Evolutionary conservation across 2,113 vertebrate genomes (phyloP), one percentile per base, ranked within the genome.

Genomic region (Rhynchopsitta pachyrhyncha): DNA sequence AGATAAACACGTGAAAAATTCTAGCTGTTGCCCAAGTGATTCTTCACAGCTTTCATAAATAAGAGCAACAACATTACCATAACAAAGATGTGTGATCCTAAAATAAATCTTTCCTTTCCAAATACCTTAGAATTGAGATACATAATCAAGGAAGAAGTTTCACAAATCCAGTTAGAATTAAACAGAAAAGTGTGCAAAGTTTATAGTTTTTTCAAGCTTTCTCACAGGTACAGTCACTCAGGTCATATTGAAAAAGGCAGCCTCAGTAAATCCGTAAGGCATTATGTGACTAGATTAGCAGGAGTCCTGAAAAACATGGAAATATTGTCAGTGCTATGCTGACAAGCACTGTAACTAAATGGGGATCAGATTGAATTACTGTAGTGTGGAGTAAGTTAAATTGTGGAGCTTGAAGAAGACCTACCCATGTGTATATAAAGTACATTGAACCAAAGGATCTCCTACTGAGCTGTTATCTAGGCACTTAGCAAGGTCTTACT

Each of bases 301-400:
- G 33, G 17, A 57, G 63, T 85, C 95, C 84, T 92, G 69, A 91
- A 28, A 82, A 93, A 97, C 31, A 57, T 33, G 76, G 49, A 89
- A 94, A 86, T 77, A 11, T 6, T 87, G 57, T 84, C 73, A 73
- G 25, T 82, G 68, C 63, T n/a, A 57, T 37, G 20, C 29, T 80
- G 91, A 90, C 86, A 92, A 91, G 44, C 29, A 52, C 35, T 82
- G 35, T 73, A 76, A 35, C 68, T 87, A 73, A 95, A 85, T 52
- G 42, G 39, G 75, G 24, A 79, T 95, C 59, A 90, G 64, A 93
- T 33, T 85, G 77, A 92, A 79, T 90, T 64, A 77, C 74, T 92
- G 69, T 74, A 84, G 46, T 68, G 87, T 77, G 49, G 82, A 97
- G 70, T 81, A 95, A 96, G 95, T 93, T 79, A 88, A 93, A 93